These are phyloP conservation scores for Polyodon spathula DNA, from an alignment of 2,113 vertebrate species.

Conservation along the genomic window DNA sequence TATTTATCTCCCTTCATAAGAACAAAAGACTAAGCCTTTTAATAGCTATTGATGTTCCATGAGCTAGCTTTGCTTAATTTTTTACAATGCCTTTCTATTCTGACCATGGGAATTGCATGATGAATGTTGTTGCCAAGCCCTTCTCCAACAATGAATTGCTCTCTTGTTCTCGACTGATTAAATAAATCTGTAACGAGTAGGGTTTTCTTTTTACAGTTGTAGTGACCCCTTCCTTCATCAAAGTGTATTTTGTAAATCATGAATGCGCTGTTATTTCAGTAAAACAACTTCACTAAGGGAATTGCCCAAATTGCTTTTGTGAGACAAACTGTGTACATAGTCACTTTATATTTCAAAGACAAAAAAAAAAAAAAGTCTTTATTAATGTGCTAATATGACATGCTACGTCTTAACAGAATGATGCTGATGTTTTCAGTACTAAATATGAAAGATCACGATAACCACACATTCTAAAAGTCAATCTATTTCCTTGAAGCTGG, in stretches of 20 bases:
- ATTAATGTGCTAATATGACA: no score
- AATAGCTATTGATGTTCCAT: constrained; percentile 16
- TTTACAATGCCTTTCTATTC: constrained; percentile 25
- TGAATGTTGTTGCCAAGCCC: constrained; percentile 19
- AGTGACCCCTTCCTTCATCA: constrained; percentile 18
- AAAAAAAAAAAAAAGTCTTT: not conserved
- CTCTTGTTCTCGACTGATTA: constrained; percentile 25
- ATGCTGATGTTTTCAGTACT: no score
- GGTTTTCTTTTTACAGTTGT: constrained; percentile 7
- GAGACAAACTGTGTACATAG: not conserved
- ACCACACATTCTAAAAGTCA: no score
- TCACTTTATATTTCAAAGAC: constrained; percentile 5
- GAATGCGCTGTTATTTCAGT: constrained; percentile 3
- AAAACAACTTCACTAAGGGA: not conserved
- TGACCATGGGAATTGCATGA: constrained; percentile 29
- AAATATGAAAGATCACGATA: no score
- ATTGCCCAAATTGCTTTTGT: not conserved
- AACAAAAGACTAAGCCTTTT: constrained; percentile 15
- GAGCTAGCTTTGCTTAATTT: constrained; percentile 10
- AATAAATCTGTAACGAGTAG: constrained; percentile 25
- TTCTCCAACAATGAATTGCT: constrained; percentile 25
- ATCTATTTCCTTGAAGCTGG: no score
- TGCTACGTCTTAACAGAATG: no score
- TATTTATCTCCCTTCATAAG: constrained; percentile 21
- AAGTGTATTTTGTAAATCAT: constrained; percentile 17